phyloP scores from a whole-genome alignment of 2,888 invertebrate species.

The Yponomeuta evonymella region DNA sequence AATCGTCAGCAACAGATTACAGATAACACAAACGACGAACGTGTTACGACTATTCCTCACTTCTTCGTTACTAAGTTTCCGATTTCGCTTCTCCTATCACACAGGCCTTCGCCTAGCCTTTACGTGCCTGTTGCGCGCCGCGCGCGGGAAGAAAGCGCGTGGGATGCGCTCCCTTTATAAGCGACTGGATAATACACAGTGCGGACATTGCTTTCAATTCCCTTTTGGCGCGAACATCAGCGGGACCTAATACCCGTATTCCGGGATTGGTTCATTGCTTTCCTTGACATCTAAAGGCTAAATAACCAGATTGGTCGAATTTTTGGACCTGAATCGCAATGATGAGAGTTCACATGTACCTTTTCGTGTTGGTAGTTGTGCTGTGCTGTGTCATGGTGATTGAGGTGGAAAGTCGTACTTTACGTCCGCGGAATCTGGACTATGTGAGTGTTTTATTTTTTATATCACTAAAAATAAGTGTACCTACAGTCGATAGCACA shows the following conservation, averaged over 20 bases:
- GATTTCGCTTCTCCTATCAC: not conserved
- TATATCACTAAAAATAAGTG: too few species aligned
- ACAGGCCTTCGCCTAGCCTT: not conserved
- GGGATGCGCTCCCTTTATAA: slow-evolving; percentile 53
- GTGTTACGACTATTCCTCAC: too few species aligned
- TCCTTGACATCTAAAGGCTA: not conserved
- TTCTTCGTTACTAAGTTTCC: too few species aligned
- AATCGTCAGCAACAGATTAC: too few species aligned
- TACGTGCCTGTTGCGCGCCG: not conserved
- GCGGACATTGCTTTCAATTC: slow-evolving; percentile 41
- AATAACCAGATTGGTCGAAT: not conserved
- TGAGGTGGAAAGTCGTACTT: slow-evolving; percentile 42
- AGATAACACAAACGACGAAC: too few species aligned
- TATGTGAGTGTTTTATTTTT: slow-evolving; percentile 48
- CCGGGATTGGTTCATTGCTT: not conserved
- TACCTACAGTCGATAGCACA: too few species aligned
- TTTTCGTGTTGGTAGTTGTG: slow-evolving; percentile 41
- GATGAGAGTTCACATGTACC: slow-evolving; percentile 27
- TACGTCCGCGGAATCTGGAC: slow-evolving; percentile 50
- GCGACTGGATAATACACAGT: slow-evolving; percentile 35
- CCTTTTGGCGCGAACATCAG: slow-evolving; percentile 19
- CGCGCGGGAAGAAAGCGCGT: slow-evolving; percentile 49
- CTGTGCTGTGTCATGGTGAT: slow-evolving; percentile 27
- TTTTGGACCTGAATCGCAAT: not conserved
- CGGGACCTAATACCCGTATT: not conserved